Evolutionary conservation across 2,797 vertebrate genomes (phyloP), one percentile per base, ranked within the genome.

Genomic region (Botia almorhae): DNA sequence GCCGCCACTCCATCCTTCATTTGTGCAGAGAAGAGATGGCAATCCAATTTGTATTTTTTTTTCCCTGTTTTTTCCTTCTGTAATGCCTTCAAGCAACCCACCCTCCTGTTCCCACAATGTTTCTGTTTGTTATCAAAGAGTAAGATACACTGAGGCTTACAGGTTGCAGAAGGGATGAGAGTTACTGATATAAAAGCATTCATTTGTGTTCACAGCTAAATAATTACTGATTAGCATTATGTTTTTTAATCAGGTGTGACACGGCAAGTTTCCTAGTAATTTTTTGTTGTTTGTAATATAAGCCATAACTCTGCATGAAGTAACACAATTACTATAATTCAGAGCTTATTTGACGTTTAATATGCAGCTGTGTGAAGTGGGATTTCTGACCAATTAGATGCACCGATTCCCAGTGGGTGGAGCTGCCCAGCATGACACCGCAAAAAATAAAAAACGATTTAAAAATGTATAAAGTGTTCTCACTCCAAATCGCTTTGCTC

Each of bases 1-100:
- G 83, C 70, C 53, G 64, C 78, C 69, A 71, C 76, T 78, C 67
- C 69, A 74, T 80, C 70, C 61, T 74, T 80, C 78, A 68, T 79
- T 72, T 72, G 55, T 36, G 69, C 26, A 67, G 51, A 51, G 61
- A 73, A 77, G 69, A 72, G 75, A 67, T 77, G 68, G 69, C 74
- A 78, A 78, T 82, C 63, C 58, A 73, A 77, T 82, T 77, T 77
- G 60, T 72, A 17, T 4, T 53, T 51, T 63, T 61, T 63, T 50
- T 53, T 26, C n/a, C 2, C 39, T 53, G 53, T 43, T 50, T 14
- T 71, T 21, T 16, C 29, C 13, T 21, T 51, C 16, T 53, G 4
- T 53, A 55, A 63, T 39, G 46, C 46, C 19, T 55, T 63, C 29
- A 70, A 71, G 29, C 56, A 36, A 26, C 67, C 36, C 33, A 39